A percentile compares a stretch with the other conserved stretches of the same genome.
Evolutionary conservation across 2,113 vertebrate genomes (phyloP).

Genomic region (Aegithalos caudatus): DNA sequence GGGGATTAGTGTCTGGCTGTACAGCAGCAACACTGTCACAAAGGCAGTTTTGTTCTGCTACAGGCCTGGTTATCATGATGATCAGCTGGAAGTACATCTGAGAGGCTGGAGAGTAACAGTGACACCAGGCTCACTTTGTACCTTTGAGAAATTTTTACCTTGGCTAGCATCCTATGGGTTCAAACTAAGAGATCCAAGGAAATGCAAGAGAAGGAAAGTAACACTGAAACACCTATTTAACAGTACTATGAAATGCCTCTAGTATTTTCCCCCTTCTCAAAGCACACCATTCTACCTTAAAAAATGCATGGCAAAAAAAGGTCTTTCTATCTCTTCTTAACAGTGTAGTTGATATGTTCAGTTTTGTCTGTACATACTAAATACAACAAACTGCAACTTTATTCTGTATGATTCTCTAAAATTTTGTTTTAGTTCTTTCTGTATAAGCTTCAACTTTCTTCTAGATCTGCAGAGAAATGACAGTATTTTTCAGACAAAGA

Average conservation of each 20-base stretch:
- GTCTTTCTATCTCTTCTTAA: background rate
- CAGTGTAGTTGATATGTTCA: background rate
- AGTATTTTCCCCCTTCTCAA: background rate
- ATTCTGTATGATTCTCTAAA: background rate
- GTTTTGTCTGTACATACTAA: background rate
- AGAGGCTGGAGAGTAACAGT: background rate
- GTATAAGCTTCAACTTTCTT: background rate
- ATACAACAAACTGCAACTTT: background rate
- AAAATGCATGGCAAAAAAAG: background rate
- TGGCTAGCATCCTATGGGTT: background rate
- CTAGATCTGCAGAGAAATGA: background rate
- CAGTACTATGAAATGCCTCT: background rate
- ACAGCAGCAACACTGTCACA: background rate
- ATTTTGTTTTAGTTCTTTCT: background rate
- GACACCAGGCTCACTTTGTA: background rate
- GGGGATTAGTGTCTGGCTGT: background rate
- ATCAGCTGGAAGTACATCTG: background rate
- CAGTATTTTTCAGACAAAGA: background rate
- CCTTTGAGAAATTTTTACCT: background rate
- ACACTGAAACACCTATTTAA: background rate
- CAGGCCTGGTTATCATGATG: background rate
- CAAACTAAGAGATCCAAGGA: background rate
- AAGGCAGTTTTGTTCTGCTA: background rate
- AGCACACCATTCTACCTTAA: background rate
- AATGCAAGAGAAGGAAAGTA: background rate